Conservation (phyloP, 1,140 invertebrate species). For the Megalonaias nervosa region DNA sequence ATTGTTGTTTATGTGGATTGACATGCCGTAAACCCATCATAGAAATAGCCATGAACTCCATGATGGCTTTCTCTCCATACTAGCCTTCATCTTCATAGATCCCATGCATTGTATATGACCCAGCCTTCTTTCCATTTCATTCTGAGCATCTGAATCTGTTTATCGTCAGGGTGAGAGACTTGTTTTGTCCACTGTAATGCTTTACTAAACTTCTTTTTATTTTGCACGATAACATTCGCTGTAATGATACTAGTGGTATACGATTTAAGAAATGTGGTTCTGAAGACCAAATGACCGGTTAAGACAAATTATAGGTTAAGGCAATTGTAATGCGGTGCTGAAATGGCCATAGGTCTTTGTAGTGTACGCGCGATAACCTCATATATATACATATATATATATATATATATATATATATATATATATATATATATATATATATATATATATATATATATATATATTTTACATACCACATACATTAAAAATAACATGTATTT, state of each 20-base stretch:
- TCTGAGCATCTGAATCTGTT: constrained; percentile 15
- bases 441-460: no score
- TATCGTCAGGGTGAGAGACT: neutral
- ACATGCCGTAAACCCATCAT: constrained; percentile 37
- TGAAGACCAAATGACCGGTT: constrained; percentile 6
- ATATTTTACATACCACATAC: no score
- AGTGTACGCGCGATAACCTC: no score
- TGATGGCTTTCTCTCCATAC: constrained; percentile 1
- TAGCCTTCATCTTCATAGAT: neutral
- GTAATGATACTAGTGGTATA: constrained; percentile 2
- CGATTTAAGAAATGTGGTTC: neutral
- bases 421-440: no score
- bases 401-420: no score
- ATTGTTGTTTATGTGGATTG: constrained; percentile 2
- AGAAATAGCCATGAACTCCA: constrained; percentile 38
- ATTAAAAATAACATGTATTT: no score
- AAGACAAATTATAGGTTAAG: no score
- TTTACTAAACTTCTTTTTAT: neutral
- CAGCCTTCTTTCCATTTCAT: constrained; percentile 4
- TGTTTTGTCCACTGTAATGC: neutral
- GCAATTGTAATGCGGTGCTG: constrained; percentile 14
- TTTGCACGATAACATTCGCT: neutral
- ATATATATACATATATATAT: no score
- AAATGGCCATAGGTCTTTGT: constrained; percentile 4
- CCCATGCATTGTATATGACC: constrained; percentile 18